Evolutionary conservation across 2,797 vertebrate genomes (phyloP).

Genomic region (Lerista edwardsae): DNA sequence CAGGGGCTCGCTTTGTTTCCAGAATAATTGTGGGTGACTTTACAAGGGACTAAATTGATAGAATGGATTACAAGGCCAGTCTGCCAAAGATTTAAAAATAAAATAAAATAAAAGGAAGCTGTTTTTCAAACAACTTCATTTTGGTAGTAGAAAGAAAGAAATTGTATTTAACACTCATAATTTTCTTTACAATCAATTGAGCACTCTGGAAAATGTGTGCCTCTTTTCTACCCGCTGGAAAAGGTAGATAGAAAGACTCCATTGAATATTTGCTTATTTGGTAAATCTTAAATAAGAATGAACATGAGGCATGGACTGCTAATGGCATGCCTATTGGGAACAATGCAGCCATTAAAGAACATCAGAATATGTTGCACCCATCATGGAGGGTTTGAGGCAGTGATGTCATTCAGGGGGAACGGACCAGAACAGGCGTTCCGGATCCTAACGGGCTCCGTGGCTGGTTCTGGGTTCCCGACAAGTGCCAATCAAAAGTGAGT

Average conservation of each 20-base stretch:
- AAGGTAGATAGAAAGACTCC: not conserved
- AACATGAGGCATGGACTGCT: not conserved
- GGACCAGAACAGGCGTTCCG: too few species aligned
- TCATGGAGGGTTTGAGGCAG: too few species aligned
- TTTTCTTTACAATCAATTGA: not conserved
- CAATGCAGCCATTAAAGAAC: not conserved
- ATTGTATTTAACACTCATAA: not conserved
- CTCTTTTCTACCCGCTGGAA: not conserved
- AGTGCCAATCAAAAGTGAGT: too few species aligned
- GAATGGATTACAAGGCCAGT: not conserved
- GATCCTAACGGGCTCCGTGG: too few species aligned
- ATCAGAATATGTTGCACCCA: too few species aligned
- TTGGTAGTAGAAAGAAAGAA: not conserved
- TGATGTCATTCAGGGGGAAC: too few species aligned
- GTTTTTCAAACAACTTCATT: slow-evolving; percentile 4
- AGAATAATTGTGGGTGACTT: slow-evolving; percentile 17
- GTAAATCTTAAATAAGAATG: not conserved
- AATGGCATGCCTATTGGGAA: not conserved
- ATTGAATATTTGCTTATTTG: not conserved
- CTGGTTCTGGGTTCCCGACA: too few species aligned
- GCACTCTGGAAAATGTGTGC: not conserved
- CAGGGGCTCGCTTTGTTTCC: slow-evolving; percentile 40
- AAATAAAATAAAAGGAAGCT: not conserved
- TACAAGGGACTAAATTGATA: not conserved
- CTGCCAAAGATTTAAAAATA: not conserved